phyloP scores from a whole-genome alignment of 1,140 invertebrate species.

The Eriocheir sinensis region DNA sequence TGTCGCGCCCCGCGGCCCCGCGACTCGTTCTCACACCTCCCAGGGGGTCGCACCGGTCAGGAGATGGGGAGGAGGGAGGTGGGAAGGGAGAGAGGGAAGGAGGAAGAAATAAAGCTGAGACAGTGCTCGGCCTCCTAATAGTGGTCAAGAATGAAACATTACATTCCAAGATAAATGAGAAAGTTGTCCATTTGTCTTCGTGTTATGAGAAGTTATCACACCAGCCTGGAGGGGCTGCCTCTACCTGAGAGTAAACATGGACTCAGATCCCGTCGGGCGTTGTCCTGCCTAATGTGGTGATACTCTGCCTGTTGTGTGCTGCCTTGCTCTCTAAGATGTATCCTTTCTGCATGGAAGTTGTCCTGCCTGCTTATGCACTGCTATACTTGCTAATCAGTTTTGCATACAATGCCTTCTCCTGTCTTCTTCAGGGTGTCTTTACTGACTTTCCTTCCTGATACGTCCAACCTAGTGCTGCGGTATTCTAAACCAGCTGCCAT shows the following conservation, averaged over 20 bases:
- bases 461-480: too few relatives aligned
- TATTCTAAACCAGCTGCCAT: too few relatives aligned
- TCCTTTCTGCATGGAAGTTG: background rate
- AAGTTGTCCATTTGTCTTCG: conserved; percentile 69
- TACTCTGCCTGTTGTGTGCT: background rate
- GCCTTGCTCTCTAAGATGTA: background rate
- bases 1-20: conserved; percentile 51
- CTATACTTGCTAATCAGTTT: too few relatives aligned
- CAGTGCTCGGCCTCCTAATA: conserved; percentile 35
- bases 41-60: background rate
- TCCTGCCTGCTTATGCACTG: background rate
- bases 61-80: background rate
- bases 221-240: conserved; percentile 24
- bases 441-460: too few relatives aligned
- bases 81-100: conserved; percentile 19
- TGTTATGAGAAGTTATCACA: conserved; percentile 62
- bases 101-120: conserved; percentile 36
- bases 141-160: conserved; percentile 57
- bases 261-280: background rate
- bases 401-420: too few relatives aligned
- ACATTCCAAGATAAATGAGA: conserved; percentile 69
- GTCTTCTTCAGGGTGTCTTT: too few relatives aligned
- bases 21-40: conserved; percentile 42
- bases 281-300: background rate
- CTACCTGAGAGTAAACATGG: background rate